Evolutionary conservation across 2,113 vertebrate genomes (phyloP), one percentile per base, ranked within the genome.

Genomic region (Chloroceryle aenea): DNA sequence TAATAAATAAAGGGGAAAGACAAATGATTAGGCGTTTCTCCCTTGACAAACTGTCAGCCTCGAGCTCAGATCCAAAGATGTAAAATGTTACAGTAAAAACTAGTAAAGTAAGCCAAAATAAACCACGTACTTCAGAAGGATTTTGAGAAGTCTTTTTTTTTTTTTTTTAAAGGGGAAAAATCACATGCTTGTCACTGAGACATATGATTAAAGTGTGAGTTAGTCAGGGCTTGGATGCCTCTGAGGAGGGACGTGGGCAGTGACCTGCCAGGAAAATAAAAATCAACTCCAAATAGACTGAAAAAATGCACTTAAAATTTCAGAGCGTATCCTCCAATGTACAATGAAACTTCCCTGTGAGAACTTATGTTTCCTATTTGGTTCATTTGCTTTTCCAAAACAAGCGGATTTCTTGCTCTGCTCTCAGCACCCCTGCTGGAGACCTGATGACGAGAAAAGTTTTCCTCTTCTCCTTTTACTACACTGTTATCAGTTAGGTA

Each of bases 181-280:
- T 66, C 76, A 87, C 63, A 73, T 69, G 94, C 89, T 90, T 88
- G 78, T 64, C 77, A 63, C 66, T 77, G 83, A 94, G 32, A 95
- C 58, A 56, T 96, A 97, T 95, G 90, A 97, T 96, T 95, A 94
- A 96, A 97, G 67, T 78, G 27, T 73, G 95, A 96, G 96, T 97
- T 98, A 98, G 89, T 94, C 96, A 97, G 96, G 94, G 76, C 73
- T 96, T 92, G 89, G 92, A 95, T 89, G 86, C 84, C 81, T 91
- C 55, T n/a, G 71, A 96, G 45, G 58, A 95, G 94, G 92, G 89
- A 96, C 94, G 85, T 93, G 83, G 96, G 96, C 94, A 97, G 95
- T 72, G 89, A 98, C 91, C 83, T 96, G 93, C 96, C 97, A 98
- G 94, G 93, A 96, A 98, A 98, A 97, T 96, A 94, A 96, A 97